Evolutionary conservation across 2,113 vertebrate genomes (phyloP).

Genomic region (Alectura lathami): DNA sequence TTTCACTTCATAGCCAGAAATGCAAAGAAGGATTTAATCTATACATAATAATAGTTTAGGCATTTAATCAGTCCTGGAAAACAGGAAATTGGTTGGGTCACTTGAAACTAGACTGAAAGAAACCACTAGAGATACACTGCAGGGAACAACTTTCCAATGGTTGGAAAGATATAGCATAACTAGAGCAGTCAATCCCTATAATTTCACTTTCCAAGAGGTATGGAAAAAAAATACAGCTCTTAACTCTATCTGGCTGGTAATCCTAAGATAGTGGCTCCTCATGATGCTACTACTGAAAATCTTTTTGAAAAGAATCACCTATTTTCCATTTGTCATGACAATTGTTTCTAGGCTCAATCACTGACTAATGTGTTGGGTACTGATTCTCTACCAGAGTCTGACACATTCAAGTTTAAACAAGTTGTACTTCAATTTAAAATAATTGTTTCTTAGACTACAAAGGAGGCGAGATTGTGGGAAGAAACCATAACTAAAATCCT

Average conservation of each 20-base stretch:
- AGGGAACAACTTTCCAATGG: neutral
- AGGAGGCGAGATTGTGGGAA: neutral
- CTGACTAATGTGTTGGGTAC: neutral
- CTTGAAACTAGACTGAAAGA: neutral
- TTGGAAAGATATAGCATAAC: neutral
- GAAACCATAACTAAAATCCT: neutral
- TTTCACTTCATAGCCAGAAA: neutral
- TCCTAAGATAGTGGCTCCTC: neutral
- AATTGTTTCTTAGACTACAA: neutral
- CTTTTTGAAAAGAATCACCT: neutral
- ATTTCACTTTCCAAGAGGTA: neutral
- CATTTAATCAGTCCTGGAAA: neutral
- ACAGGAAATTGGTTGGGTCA: neutral
- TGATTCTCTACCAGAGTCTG: neutral
- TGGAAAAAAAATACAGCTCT: neutral
- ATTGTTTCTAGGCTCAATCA: neutral
- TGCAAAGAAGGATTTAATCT: conserved; percentile 14
- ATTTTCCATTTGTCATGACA: neutral
- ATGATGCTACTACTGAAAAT: neutral
- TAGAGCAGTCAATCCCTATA: neutral
- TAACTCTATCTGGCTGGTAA: neutral
- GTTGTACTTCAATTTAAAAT: neutral
- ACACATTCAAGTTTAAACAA: neutral
- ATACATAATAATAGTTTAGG: neutral
- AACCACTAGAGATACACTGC: neutral